Evolutionary conservation across 1,140 invertebrate species (phyloP), one percentile per base, ranked within the genome.

Genomic region (Tigriopus japonicus): DNA sequence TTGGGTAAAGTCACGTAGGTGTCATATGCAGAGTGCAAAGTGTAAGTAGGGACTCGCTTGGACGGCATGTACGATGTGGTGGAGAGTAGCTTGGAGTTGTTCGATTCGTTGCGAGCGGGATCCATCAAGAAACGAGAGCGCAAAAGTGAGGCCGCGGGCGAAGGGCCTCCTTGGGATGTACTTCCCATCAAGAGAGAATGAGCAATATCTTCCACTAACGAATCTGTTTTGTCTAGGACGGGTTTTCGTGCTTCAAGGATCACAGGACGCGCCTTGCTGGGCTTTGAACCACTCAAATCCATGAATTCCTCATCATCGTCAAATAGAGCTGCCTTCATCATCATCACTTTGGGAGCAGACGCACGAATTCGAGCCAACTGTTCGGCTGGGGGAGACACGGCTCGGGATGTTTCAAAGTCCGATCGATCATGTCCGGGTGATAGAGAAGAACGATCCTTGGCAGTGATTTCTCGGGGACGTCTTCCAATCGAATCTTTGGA

Each of bases 271-370:
- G 59, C 51, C 51, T 35, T 60, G 55, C 21, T 19, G 59, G 19
- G 2, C 49, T 21, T 13, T 40, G 56, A 59, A 55, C 56, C 12
- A n/a, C 43, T 42, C 52, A 49, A 61, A 58, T 40, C 67, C 65
- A 23, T 64, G 9, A 70, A 65, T 17, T 73, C 67, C 56, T 70
- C 67, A 19, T 77, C 75, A 14, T 68, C 70, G 15, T 72, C 70
- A 67, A 82, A 82, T 66, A 90, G 80, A 1, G 84, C 87, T 0
- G 85, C 85, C 69, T 90, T 90, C 86, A 89, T 88, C 6, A 87
- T 72, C 67, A 90, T 86, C 23, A 89, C 74, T 65, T 78, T 81
- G 62, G 80, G 77, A 23, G 79, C 72, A 63, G 80, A 76, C 1
- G 80, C 77, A 24, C 78, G 81, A 52, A 73, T 67, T 55, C 74